Conservation (phyloP, 2,888 invertebrate genomes). For the Lasius fuliginosus region DNA sequence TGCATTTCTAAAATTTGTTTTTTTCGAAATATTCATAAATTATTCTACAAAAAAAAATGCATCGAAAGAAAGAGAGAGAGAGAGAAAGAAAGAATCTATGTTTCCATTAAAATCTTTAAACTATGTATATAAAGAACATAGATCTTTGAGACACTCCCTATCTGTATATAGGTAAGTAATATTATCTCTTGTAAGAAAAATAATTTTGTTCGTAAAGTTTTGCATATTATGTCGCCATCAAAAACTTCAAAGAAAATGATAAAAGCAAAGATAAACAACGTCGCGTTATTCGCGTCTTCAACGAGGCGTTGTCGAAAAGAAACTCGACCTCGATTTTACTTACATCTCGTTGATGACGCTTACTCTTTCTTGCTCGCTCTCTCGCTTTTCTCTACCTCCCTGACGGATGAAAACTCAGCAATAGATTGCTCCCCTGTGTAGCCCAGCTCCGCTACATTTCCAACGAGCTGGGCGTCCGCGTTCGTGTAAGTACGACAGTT, state of each 20-base stretch:
- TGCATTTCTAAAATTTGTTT: background rate
- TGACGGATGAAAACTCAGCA: slow-evolving; percentile 68
- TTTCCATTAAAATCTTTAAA: slow-evolving; percentile 2
- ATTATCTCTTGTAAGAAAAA: slow-evolving; percentile 13
- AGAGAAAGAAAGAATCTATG: too few relatives aligned
- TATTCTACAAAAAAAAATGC: background rate
- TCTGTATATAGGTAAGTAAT: background rate
- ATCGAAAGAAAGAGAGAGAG: background rate
- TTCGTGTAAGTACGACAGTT: slow-evolving; percentile 56
- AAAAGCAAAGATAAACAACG: slow-evolving; percentile 26
- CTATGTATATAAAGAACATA: slow-evolving; percentile 13
- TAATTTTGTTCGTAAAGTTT: slow-evolving; percentile 28
- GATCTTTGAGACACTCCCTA: background rate
- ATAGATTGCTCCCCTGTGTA: slow-evolving; percentile 69
- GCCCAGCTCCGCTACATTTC: slow-evolving; percentile 18
- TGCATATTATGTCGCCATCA: slow-evolving; percentile 2
- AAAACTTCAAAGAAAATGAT: slow-evolving; percentile 28
- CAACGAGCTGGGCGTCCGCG: slow-evolving; percentile 45
- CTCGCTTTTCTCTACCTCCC: background rate
- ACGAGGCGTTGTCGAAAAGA: slow-evolving; percentile 53
- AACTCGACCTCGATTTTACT: slow-evolving; percentile 56
- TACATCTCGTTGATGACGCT: slow-evolving; percentile 61
- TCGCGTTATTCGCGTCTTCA: slow-evolving; percentile 14
- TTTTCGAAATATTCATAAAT: slow-evolving; percentile 21
- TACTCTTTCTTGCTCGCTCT: slow-evolving; percentile 53